Percentiles rank a stretch among this genome's conserved stretches.
These are phyloP conservation scores for Drosophila vallismaia DNA, from an alignment of 2,888 invertebrate genomes.

Conservation along the genomic window DNA sequence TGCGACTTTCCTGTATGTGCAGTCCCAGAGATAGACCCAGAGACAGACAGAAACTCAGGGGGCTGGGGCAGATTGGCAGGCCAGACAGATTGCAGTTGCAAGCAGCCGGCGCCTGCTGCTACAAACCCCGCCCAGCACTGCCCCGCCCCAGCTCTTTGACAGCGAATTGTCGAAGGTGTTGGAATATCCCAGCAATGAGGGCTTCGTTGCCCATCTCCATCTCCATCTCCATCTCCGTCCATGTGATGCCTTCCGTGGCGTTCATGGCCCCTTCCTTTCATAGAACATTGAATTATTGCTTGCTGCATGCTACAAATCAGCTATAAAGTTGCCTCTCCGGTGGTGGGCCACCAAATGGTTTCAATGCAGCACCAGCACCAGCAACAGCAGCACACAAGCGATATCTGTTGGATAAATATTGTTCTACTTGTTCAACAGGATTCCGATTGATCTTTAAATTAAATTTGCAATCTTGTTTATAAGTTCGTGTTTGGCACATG, in stretches of 20 bases:
- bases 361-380: slow-evolving; percentile 47
- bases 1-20: not conserved
- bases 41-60: slow-evolving; percentile 10
- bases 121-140: no score
- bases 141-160: slow-evolving; percentile 41
- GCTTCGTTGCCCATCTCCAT: slow-evolving; percentile 33
- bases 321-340: slow-evolving; percentile 43
- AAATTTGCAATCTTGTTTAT: slow-evolving; percentile 39
- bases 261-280: slow-evolving; percentile 32
- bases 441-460: slow-evolving; percentile 44
- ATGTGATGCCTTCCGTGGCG: not conserved
- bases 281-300: slow-evolving; percentile 75
- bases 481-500: slow-evolving; percentile 3
- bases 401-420: slow-evolving; percentile 41
- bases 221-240: not conserved
- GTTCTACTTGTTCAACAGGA: slow-evolving; percentile 20
- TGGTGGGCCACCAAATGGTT: slow-evolving; percentile 49
- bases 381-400: slow-evolving; percentile 18
- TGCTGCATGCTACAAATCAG: slow-evolving; percentile 74
- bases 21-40: not conserved
- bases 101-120: slow-evolving; percentile 56
- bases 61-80: slow-evolving; percentile 36
- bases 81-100: slow-evolving; percentile 74
- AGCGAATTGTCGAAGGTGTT: slow-evolving; percentile 69
- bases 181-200: slow-evolving; percentile 64